Conservation (phyloP, 2,797 vertebrate species). For the Pangasius mekongensis region DNA sequence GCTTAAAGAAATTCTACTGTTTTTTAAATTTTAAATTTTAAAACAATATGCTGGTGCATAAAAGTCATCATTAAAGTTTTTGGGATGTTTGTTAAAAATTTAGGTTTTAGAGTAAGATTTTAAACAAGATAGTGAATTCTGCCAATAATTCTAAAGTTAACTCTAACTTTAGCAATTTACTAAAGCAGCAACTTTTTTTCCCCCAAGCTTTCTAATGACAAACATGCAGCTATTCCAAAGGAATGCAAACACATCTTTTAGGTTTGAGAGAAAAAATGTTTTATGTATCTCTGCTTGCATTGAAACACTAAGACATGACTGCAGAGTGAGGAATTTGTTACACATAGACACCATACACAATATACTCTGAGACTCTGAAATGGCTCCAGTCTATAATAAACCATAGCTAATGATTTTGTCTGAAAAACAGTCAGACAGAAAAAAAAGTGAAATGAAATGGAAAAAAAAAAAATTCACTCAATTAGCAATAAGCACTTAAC, state of each 20-base stretch:
- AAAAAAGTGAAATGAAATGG: too few species aligned
- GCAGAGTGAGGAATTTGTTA: background rate
- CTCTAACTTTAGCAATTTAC: background rate
- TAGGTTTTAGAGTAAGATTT: background rate
- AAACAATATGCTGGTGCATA: background rate
- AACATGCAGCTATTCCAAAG: background rate
- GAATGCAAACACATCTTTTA: background rate
- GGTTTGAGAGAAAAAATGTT: background rate
- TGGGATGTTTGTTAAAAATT: background rate
- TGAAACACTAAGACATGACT: background rate
- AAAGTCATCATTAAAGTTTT: background rate
- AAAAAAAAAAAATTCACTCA: background rate
- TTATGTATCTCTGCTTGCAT: background rate
- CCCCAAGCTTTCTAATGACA: background rate
- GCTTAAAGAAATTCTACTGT: background rate
- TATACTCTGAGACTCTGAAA: background rate
- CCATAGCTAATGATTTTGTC: background rate
- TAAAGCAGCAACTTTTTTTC: background rate
- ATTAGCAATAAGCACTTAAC: background rate
- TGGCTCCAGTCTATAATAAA: background rate
- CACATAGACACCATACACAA: background rate
- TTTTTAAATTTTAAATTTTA: background rate
- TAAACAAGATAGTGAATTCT: background rate
- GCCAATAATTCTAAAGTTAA: background rate
- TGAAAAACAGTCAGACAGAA: background rate